These are phyloP conservation scores for Myotis lucifugus DNA, from an alignment of 2,113 vertebrate genomes.

Conservation along the genomic window DNA sequence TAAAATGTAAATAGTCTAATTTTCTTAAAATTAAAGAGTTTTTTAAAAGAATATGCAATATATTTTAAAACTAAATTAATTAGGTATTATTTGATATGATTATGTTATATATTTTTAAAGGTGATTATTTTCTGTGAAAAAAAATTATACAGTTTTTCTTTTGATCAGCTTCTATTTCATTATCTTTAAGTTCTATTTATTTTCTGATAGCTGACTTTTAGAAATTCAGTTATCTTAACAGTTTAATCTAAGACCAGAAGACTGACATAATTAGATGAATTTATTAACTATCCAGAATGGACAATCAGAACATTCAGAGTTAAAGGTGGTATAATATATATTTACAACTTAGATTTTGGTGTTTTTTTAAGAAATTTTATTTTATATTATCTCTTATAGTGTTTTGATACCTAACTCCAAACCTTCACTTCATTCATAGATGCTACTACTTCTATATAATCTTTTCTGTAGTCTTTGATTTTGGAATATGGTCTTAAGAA, in stretches of 20 bases:
- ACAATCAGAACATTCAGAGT: background rate
- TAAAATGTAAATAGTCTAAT: background rate
- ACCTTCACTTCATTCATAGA: background rate
- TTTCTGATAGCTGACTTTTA: conserved; percentile 27
- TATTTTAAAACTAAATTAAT: conserved; percentile 1
- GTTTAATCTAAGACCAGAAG: background rate
- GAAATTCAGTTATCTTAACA: conserved; percentile 2
- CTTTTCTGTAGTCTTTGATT: background rate
- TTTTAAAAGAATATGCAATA: background rate
- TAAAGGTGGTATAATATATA: background rate
- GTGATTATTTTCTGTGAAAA: conserved; percentile 31
- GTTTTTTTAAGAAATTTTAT: background rate
- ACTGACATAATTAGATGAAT: background rate
- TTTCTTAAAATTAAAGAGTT: conserved; percentile 11
- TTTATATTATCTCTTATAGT: background rate
- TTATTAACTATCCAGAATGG: background rate
- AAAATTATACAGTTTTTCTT: background rate
- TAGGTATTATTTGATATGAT: background rate
- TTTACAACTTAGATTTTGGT: background rate
- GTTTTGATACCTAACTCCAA: background rate
- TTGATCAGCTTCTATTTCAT: background rate
- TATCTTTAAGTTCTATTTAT: background rate
- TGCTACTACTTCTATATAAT: background rate
- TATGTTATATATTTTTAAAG: conserved; percentile 22
- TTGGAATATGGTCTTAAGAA: conserved; percentile 11